Base-by-base conservation (phyloP, 2,888 invertebrate species). In the Nomada lathburiana region DNA sequence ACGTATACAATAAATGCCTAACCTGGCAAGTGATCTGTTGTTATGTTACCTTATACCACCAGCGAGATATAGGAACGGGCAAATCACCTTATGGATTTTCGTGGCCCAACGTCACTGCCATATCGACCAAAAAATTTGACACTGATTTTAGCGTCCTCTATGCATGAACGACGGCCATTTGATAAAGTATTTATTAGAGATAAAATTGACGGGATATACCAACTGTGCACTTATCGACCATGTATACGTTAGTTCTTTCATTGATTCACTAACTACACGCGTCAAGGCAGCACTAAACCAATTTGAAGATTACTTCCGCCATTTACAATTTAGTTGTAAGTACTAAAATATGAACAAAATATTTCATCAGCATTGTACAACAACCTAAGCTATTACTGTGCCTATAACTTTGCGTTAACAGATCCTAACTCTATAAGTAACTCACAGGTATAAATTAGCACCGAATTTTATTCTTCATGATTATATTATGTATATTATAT, bases 231-330 rank as follows among this genome's bases (percentile, higher is more conserved):
- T 29, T 57, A 76, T n/a, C 69, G 29, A 50, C 50, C 23, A 42
- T 23, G 26, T 11, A 44, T 5, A 55, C 67, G 2, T 62, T 42
- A 1, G 11, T 53, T 20, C 44, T n/a, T n/a, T 18, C 4, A 0
- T 44, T 69, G 52, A 70, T 70, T 52, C 18, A 2, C 9, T 0
- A 26, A 16, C 0, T 0, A 13, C 0, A 52, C 64, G 16, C 1
- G 10, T 18, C 26, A 29, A 11, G 59, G 68, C 80, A 82, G 80
- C 76, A 82, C 70, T 3, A 7, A 50, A n/a, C 55, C 4, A 0
- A 26, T 13, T 26, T 7, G 3, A 5, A 2, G 18, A 18, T 55
- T 5, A 16, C 23, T 26, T 57, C 47, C 20, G 4, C 13, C 7
- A 7, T 69, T 4, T 2, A 4, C 26, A 4, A 36, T 10, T n/a